Conservation (phyloP, 2,888 invertebrate genomes). For the Ischnura elegans region DNA sequence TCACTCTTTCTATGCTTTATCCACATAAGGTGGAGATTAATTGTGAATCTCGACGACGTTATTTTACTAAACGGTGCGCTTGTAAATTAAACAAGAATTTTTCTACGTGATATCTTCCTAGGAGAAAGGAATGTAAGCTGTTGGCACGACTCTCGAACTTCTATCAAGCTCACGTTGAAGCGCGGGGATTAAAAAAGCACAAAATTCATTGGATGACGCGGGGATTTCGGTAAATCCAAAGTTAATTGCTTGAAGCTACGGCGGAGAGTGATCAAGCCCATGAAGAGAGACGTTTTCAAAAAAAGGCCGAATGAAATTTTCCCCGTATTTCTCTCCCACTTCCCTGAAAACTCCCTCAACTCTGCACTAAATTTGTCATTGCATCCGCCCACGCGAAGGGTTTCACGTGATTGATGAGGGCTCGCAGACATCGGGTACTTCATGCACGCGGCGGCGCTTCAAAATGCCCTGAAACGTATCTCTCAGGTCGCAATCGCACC, state of each 20-base stretch:
- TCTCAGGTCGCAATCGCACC: not conserved
- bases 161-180: not conserved
- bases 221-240: not conserved
- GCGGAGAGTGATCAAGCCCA: not conserved
- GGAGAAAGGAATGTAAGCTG: not conserved
- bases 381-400: not conserved
- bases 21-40: too few species aligned
- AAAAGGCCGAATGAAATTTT: not conserved
- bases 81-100: not conserved
- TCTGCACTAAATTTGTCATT: slow-evolving; percentile 4
- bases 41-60: too few species aligned
- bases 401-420: not conserved
- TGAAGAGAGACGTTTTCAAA: not conserved
- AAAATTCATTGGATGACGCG: not conserved
- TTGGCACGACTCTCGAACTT: not conserved
- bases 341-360: not conserved
- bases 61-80: too few species aligned
- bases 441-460: not conserved
- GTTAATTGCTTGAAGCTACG: not conserved
- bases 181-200: not conserved
- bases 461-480: not conserved
- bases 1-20: too few species aligned
- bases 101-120: not conserved
- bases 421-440: not conserved
- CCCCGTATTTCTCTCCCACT: not conserved